These are phyloP conservation scores for Scartelaos histophorus DNA, from an alignment of 2,113 vertebrate species.

Conservation along the genomic window DNA sequence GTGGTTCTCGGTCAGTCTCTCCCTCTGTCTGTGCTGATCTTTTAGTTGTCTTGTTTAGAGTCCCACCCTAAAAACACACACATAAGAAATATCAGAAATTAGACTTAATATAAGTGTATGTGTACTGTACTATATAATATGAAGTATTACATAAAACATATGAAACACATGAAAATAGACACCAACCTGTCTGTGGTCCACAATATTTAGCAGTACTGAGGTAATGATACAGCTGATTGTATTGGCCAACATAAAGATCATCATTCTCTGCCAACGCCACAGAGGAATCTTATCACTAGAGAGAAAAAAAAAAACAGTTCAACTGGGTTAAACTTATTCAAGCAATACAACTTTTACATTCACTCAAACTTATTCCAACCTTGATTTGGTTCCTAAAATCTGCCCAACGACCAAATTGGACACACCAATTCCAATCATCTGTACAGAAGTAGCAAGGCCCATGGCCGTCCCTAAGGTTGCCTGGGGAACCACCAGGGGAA, in stretches of 20 bases:
- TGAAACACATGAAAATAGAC: too few species aligned
- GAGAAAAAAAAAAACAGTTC: neutral
- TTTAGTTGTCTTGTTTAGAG: constrained; percentile 80
- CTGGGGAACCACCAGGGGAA: constrained; percentile 81
- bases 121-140: too few species aligned
- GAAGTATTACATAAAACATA: neutral
- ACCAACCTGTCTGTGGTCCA: constrained; percentile 79
- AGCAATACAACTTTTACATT: neutral
- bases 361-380: constrained; percentile 50
- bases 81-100: neutral
- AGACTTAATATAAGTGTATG: too few species aligned
- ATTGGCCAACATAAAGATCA: constrained; percentile 85
- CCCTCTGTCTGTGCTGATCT: constrained; percentile 36
- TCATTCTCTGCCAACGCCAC: constrained; percentile 83
- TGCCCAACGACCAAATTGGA: constrained; percentile 81
- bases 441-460: constrained; percentile 81
- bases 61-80: constrained; percentile 69
- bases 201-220: constrained; percentile 77
- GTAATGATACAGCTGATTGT: constrained; percentile 75
- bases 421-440: constrained; percentile 82
- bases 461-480: constrained; percentile 81
- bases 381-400: constrained; percentile 79
- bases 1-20: constrained; percentile 61
- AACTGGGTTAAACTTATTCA: neutral
- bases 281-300: constrained; percentile 80